Conservation (phyloP, 1,140 invertebrate species). For the Limonius californicus region DNA sequence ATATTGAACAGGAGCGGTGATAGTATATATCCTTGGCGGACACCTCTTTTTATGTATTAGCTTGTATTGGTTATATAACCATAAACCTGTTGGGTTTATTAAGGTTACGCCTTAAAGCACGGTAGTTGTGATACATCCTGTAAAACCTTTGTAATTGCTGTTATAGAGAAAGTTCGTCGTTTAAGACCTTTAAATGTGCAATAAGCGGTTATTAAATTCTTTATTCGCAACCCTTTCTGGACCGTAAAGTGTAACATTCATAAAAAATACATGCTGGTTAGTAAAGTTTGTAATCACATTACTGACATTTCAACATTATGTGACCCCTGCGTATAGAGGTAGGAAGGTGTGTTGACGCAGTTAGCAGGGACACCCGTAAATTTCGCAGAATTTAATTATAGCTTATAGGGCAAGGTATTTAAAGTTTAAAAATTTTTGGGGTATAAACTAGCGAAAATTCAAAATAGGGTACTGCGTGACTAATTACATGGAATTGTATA, state of each 20-base stretch:
- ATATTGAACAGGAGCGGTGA: too few species aligned
- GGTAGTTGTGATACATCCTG: too few species aligned
- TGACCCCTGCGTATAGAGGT: slow-evolving; percentile 23
- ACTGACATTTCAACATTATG: slow-evolving; percentile 24
- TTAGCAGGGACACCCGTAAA: slow-evolving; percentile 21
- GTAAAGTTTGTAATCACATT: slow-evolving; percentile 25
- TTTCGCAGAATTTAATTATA: slow-evolving; percentile 17
- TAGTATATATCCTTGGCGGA: too few species aligned
- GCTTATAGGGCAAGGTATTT: slow-evolving; percentile 18
- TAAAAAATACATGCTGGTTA: slow-evolving; percentile 26
- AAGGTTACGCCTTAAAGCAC: too few species aligned
- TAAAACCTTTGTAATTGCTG: too few species aligned
- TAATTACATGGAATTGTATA: slow-evolving; percentile 17
- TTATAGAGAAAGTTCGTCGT: too few species aligned
- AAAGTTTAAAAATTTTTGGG: slow-evolving; percentile 19
- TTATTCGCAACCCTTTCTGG: neutral
- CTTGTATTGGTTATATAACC: too few species aligned
- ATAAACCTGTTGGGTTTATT: too few species aligned
- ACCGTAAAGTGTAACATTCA: slow-evolving; percentile 21
- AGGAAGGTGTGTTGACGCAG: slow-evolving; percentile 15
- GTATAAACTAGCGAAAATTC: slow-evolving; percentile 11
- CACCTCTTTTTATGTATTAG: too few species aligned
- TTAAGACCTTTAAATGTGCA: too few species aligned
- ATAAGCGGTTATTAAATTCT: too few species aligned
- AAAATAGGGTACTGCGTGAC: slow-evolving; percentile 15